Base-by-base conservation (phyloP, 2,797 vertebrate species). In the Mus minutoides region DNA sequence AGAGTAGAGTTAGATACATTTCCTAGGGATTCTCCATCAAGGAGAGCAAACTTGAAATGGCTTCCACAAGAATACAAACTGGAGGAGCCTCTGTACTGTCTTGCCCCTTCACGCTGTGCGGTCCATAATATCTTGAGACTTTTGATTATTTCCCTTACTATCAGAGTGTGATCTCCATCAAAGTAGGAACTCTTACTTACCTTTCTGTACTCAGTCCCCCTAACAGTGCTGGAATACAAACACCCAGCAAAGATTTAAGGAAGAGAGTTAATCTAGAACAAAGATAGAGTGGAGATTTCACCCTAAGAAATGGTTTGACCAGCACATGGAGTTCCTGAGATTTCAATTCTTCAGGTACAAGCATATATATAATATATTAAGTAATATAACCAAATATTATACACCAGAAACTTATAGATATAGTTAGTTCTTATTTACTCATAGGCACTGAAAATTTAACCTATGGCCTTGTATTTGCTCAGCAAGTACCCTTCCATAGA, bases 251-350 rank as follows among this genome's bases (percentile, higher is more conserved):
- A 73, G 43, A 40, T 56, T 83, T 78, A 90, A 79, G 77, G 43
- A 91, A 60, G 64, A 56, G 24, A 71, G 54, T 67, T n/a, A 93
- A 37, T 21, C n/a, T 93, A 37, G 52, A 12, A 49, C 13, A n/a
- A 49, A 62, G 19, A 11, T 46, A 34, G 90, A 34, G 26, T 52
- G 73, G 46, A 31, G 13, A 26, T 16, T 93, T 91, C 31, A 62
- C 67, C 94, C 60, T 69, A 77, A 76, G 71, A 87, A 76, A n/a
- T 75, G 77, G 29, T 90, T 90, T 91, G 40, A 88, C 52, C 77
- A 56, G 73, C 76, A 29, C 52, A 34, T 2, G 0, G 19, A 87
- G 43, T 76, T 69, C 88, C n/a, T 22, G 71, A 67, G 83, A 64
- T 77, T 94, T 82, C n/a, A 79, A 2, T 92, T 8, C 43, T 86